Base-by-base conservation (phyloP, 64 coral and sea anemone genomes). In the Montipora cactus region DNA sequence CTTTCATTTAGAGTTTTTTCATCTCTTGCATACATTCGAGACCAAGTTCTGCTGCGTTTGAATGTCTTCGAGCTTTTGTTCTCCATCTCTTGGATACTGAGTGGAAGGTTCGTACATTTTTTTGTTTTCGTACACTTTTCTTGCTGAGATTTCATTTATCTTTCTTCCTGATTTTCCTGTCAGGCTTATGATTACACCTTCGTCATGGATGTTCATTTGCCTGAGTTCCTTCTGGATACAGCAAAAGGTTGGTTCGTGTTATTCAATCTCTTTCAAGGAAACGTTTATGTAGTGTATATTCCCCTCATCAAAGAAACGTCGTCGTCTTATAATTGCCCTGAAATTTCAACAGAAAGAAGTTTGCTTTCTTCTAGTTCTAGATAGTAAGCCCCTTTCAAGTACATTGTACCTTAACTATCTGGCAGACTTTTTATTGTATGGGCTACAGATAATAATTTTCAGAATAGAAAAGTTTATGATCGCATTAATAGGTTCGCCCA, bases 61-160 rank as follows among this genome's bases (percentile, higher is more conserved):
- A 94, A 23, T 98, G 97, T n/a, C 74, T 98, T 11, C 94, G 97
- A 77, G 94, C 94, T 55, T 98, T 93, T 80, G 91, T 98, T 8
- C 89, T 96, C 4, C 97, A 98, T 88, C 94, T 98, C 28, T 78
- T 98, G 44, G 97, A 98, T 81, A 98, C 92, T 49, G 97, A 98
- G 47, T 98, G 97, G 97, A 98, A 98, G 94, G 96, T 98, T 71
- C 71, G 82, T 72, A 23, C 20, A 13, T 5, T 61, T 28, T 22
- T 4, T 47, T 18, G 3, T 51, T 49, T 76, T 10, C 37, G 37
- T 37, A 37, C 37, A 37, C 37, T 37, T 37, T 0, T 25, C 44
- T 19, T 73, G 69, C 19, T 23, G 0, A 37, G 37, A 37, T 37
- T 37, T 37, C 1, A 37, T 37, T 37, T 37, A 37, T 37, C 37